Evolutionary conservation across 1,140 invertebrate genomes (phyloP), one percentile per base, ranked within the genome.

Genomic region (Drosophila prosaltans): DNA sequence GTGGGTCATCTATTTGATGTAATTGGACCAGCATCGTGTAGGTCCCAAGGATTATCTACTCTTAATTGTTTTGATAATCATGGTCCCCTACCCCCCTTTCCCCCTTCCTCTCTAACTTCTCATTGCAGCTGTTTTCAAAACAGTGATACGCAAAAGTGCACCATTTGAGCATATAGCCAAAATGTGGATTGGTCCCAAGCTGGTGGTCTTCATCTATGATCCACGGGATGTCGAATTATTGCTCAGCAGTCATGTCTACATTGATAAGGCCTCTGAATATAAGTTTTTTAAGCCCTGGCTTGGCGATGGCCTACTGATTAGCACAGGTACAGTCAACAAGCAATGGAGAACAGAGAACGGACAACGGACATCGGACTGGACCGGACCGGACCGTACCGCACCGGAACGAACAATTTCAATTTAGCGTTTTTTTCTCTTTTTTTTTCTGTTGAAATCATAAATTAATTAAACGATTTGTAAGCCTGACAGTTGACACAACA

Each of bases 191-290:
- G 96, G 96, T 2, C 95, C 96, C 1, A 95, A 95, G 83, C 93
- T 96, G 28, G 48, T 96, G 2, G 93, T 96, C 7, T 96, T 96
- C 92, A 90, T 97, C 58, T 93, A 94, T 16, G 95, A 97, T 81
- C 96, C 96, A 24, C 93, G 94, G 24, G 96, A 97, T 77, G 94
- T 96, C 11, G 96, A 97, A 84, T 92, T 96, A 8, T 95, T 96
- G 63, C 92, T 96, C 1, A 95, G 95, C 80, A 96, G 95, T 78
- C 94, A 96, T 70, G 95, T 96, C 4, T 95, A 95, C 91, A 95
- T 96, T 55, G 95, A 96, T 91, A 96, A 96, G 92, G 95, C 95
- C 7, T 91, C 93, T 11, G 95, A 96, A 75, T 96, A 96, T 91
- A 93, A 93, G 73, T 95, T 95, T 92, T 96, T 96, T 92, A 93